Evolutionary conservation across 2,113 vertebrate genomes (phyloP), one percentile per base, ranked within the genome.

Genomic region (Brienomyrus longianalis): DNA sequence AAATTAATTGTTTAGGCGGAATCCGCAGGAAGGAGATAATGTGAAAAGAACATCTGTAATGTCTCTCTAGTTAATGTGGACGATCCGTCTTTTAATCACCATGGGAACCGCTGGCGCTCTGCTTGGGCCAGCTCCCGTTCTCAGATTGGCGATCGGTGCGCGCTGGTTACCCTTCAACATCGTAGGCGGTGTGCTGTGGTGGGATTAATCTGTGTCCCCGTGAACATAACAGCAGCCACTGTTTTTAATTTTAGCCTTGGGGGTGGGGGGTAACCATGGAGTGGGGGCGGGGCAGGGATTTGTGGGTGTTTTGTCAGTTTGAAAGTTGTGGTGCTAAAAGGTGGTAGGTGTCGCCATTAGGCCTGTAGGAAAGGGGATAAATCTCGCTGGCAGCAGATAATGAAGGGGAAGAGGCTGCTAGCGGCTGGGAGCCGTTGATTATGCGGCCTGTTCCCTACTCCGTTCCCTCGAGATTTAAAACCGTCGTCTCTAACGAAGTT

Each of bases 361-460:
- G 51, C 90, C 92, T 89, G 21, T 84, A 91, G 92, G 70, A 92
- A 31, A 83, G 7, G 66, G 83, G 77, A 77, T 91, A 91, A 93
- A 90, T 92, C 56, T 19, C 43, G 47, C 48, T 31, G 83, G 51
- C 91, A 10, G 3, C 89, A 88, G 88, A 88, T 92, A 87, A 90
- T 87, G 80, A 90, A 47, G 83, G 88, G n/a, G 27, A 88, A 66
- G 66, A 80, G 50, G 8, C 5, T 91, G 88, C 5, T 48, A 21
- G 85, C 21, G 10, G 31, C 39, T 87, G 23, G n/a, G 52, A 50
- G 3, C 70, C 90, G 1, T 83, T 88, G 83, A 70, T 89, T 88
- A 43, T 43, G 6, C 83, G 83, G 89, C 86, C 35, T n/a, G 48
- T 54, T 43, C 59, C 54, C 48, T 87, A 3, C 15, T 87, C 43